Base-by-base conservation (phyloP, 2,888 invertebrate species). In the Ochlodes sylvanus region DNA sequence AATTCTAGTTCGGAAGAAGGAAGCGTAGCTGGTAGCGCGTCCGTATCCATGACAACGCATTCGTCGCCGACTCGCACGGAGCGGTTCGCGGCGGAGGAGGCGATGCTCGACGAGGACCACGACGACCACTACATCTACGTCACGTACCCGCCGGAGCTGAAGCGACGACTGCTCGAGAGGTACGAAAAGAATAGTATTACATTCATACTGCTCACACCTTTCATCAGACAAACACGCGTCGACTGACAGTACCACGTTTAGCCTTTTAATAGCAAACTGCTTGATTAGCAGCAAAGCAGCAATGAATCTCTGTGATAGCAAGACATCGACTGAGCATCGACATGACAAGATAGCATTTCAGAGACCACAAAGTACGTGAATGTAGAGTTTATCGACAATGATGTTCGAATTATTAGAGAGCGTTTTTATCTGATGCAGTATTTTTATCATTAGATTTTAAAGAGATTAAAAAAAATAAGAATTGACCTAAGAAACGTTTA, bases 111-210 rank as follows among this genome's bases (percentile, higher is more conserved):
- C 71, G 92, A 92, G 75, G 94, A 94, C 70, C 94, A 94, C 80
- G 96, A 96, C 85, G 96, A 96, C 87, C 96, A 96, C 85, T 97
- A 97, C 87, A 97, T 97, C 81, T 97, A 97, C 89, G 97, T 97
- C 76, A 96, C 97, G 64, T 97, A 97, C 94, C 97, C 97, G 76
- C 97, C 97, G 47, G 97, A 97, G 88, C 94, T 97, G 72, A 97
- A 97, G 88, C 95, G 97, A 79, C 94, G 97, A 73, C 94, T 97
- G 79, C 94, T 97, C 77, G 97, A 97, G 93, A 96, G 96, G 96
- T 96, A 94, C 85, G 88, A 83, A 69, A 77, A 83, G 61, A 88
- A 89, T 72, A 80, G 83, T 73, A 72, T 90, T 77, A 93, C 91
- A 58, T 84, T 92, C 63, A 86, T 91, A 67, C 72, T 90, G 71